Evolutionary conservation across 2,113 vertebrate species (phyloP), one percentile per base, ranked within the genome.

Genomic region (Semnornis frantzii): DNA sequence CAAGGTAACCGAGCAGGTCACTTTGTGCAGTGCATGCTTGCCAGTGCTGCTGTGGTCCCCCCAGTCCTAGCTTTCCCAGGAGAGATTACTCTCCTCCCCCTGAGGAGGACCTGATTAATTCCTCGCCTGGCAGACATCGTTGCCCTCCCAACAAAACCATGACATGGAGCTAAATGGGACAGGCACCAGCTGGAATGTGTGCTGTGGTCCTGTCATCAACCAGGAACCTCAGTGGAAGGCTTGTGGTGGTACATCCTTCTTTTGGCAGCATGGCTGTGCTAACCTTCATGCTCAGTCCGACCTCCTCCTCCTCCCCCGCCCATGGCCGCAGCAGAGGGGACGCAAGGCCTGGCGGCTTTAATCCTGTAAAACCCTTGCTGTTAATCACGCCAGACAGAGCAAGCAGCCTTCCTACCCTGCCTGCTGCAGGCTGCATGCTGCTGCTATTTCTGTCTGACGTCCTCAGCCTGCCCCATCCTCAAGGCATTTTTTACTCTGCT

Each of bases 311-410:
- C 16, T 10, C 34, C 64, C 48, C 65, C 5, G 3, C 11, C 58
- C 2, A 2, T 16, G 42, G 70, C 66, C 5, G 12, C 68, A 33
- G 92, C 78, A 5, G 50, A 73, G 71, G 62, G 78, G 44, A 80
- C 24, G 59, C 2, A 3, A 54, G 77, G 74, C 64, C 73, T 27
- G 70, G 75, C 13, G 0, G 14, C 52, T 88, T 93, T 97, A 97
- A 97, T 97, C 95, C 95, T 62, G 92, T 88, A 95, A 96, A 96
- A n/a, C 82, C 92, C 78, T 82, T 3, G n/a, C 83, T 58, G 87
- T 85, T 96, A 94, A 96, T 97, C 87, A 27, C 1, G 34, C 50
- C 68, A 80, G 92, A 7, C 91, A 90, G 85, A 78, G 75, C 23
- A 20, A 89, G 88, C 76, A 85, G 92, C 89, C 76, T 95, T 54